A percentile compares a stretch with the other conserved stretches of the same genome.
phyloP scores from a whole-genome alignment of 2,797 vertebrate species.

The Hydrolagus colliei region DNA sequence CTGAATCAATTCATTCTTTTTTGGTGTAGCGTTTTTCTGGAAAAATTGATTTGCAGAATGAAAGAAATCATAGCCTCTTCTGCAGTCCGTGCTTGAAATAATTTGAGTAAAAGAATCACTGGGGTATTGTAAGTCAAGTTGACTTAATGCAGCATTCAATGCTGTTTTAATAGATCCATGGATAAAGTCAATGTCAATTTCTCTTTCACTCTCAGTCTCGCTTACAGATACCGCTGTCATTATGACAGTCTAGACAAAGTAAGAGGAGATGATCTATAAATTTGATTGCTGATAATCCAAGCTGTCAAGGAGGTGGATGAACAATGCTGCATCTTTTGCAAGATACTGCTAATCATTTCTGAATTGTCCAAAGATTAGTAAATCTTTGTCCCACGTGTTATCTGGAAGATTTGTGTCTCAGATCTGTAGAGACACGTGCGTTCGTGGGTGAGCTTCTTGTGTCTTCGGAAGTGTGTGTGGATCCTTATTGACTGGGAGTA shows the following conservation, averaged over 20 bases:
- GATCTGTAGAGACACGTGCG: background rate
- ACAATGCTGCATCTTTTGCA: background rate
- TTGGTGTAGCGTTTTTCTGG: background rate
- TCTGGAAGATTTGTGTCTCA: background rate
- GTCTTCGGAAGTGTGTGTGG: background rate
- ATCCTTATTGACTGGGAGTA: background rate
- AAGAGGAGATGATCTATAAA: background rate
- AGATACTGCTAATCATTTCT: conserved; percentile 3
- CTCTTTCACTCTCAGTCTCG: background rate
- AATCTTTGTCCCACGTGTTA: background rate
- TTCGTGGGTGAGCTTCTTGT: background rate
- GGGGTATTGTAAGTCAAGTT: background rate
- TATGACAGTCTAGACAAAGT: conserved; percentile 3
- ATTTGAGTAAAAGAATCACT: no score
- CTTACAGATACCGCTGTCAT: background rate
- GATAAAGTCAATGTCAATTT: background rate
- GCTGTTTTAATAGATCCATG: background rate
- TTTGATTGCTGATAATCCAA: conserved; percentile 8
- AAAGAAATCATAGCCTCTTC: no score
- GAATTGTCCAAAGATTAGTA: conserved; percentile 22
- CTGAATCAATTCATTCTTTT: background rate
- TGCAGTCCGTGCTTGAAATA: no score
- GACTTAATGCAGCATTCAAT: background rate
- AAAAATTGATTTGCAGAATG: background rate
- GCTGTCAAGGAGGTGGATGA: background rate